phyloP scores from a whole-genome alignment of 2,888 invertebrate species.

The Entomobrya proxima region DNA sequence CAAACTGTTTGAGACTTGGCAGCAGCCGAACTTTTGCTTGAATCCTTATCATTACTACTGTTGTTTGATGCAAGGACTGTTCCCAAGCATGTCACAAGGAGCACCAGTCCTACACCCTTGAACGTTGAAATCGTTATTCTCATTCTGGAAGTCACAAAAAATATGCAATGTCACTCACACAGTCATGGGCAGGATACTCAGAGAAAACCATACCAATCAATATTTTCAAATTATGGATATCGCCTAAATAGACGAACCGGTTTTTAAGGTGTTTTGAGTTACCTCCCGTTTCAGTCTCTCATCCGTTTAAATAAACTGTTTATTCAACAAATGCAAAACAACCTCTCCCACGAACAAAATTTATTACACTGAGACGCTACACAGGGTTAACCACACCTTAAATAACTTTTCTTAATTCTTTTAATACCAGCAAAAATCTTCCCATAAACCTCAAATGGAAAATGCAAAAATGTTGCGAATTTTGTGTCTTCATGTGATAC shows the following conservation, averaged over 20 bases:
- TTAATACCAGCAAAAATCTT: conserved; percentile 14
- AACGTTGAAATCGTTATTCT: neutral
- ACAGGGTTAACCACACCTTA: conserved; percentile 49
- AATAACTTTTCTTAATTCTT: conserved; percentile 56
- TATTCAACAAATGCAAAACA: neutral
- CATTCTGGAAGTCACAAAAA: conserved; percentile 42
- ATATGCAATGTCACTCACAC: neutral
- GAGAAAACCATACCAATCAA: too few relatives aligned
- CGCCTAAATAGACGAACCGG: neutral
- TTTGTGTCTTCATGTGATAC: neutral
- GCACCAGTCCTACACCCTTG: neutral
- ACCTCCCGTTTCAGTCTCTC: conserved; percentile 23
- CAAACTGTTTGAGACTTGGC: conserved; percentile 1
- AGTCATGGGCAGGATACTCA: neutral
- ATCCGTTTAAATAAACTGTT: neutral
- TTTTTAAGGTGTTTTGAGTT: neutral
- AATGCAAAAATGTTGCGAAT: neutral
- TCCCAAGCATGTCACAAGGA: conserved; percentile 23
- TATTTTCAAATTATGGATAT: too few relatives aligned
- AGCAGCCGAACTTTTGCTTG: conserved; percentile 11
- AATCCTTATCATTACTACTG: conserved; percentile 10
- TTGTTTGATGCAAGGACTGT: neutral
- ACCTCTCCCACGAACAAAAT: conserved; percentile 24
- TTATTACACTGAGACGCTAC: conserved; percentile 52
- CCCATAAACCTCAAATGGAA: conserved; percentile 1